Evolutionary conservation across 2,113 vertebrate genomes (phyloP), one percentile per base, ranked within the genome.

Genomic region (Dipodomys spectabilis): DNA sequence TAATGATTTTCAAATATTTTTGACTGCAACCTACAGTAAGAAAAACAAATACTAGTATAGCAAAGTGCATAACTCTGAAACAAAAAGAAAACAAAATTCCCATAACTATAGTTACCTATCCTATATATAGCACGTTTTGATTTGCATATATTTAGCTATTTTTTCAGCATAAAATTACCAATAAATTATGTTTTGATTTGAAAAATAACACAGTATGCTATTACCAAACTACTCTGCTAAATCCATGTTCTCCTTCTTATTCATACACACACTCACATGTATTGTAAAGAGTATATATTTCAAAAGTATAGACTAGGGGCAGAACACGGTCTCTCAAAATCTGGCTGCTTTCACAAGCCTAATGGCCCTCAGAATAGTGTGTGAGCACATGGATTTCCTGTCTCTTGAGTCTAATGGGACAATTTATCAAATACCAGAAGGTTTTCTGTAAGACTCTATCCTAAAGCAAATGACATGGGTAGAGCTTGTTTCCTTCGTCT

Each of bases 311-410:
- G 11, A 44, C 53, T 39, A 39, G 12, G 20, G 18, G 67, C 10
- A 86, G 27, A 87, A 83, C 15, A 39, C 3, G 6, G 1, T 84
- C 39, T 92, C 15, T 87, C 32, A 57, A 49, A 92, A 88, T 18
- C 30, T 79, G 25, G 25, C 30, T 68, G 4, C 81, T 89, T 79
- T 75, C 62, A 88, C 35, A 68, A 57, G 71, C 30, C 57, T 73
- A 74, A 71, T 4, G 60, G 64, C 72, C 22, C 25, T 20, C 32
- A 71, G 30, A 25, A 67, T 5, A 91, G n/a, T 84, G 22, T n/a
- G 10, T 45, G 73, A 64, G 32, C 16, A 57, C 81, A 85, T 74
- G 39, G 80, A 92, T 95, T 93, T 94, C 32, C 77, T 92, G 83
- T 81, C 87, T 49, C 53, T 89, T 2, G 2, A 35, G 65, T 87